Base-by-base conservation (phyloP, 2,888 invertebrate species). In the Vanessa cardui region DNA sequence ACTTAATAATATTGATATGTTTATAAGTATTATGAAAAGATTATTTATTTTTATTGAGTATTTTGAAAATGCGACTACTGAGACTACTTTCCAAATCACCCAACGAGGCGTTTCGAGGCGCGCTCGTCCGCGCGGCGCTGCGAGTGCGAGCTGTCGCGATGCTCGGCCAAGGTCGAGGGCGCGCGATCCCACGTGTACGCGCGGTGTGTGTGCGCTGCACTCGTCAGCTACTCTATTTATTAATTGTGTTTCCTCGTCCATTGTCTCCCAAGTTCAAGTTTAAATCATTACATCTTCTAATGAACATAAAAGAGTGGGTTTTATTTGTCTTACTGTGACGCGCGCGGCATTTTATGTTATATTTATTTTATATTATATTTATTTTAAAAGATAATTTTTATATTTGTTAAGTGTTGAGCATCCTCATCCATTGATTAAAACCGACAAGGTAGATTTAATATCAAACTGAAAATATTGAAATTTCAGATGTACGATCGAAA, bases 231-330 rank as follows among this genome's bases (percentile, higher is more conserved):
- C 58, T 31, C 39, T 44, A 18, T 49, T 21, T 26, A 52, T 62
- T 47, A 16, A 18, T 20, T 44, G 26, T n/a, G 46, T 58, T 49
- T 58, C 64, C 58, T 60, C 52, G n/a, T 46, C 64, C 64, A 68
- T 63, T 63, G 64, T 58, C 39, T 52, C 39, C 16, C 58, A 64
- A 63, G 60, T 68, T 68, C 63, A 68, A 68, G 68, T 59, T 31
- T 46, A 68, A 44, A 50, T 12, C 15, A 12, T 21, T 20, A 59
- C 50, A 45, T n/a, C 31, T 46, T 46, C 31, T 26, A 54, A 65
- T 46, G 52, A 60, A 65, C 45, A 65, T 12, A 12, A 12, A 39
- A 12, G 12, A 39, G 12, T 12, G 12, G 0, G 12, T 39, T 39
- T 39, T 39, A 9, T 39, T 39, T 39, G 12, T 39, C 12, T 4